Conservation (phyloP, 1,140 invertebrate genomes). For the Agrypnia vestita region DNA sequence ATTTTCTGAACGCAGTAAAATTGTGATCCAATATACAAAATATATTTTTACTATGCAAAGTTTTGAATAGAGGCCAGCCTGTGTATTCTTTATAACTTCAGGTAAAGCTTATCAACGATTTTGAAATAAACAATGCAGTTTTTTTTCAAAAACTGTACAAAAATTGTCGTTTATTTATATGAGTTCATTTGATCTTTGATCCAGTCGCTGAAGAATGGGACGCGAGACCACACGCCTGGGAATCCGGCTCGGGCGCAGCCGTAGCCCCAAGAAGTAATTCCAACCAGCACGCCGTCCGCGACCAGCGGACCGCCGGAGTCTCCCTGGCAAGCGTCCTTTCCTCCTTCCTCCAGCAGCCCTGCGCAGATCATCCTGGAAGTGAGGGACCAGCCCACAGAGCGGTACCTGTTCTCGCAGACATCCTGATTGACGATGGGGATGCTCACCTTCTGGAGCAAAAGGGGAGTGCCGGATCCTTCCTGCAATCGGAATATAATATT, state of each 20-base stretch:
- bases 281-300: conserved; percentile 61
- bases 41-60: too few species aligned
- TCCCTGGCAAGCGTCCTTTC: conserved; percentile 65
- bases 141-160: background rate
- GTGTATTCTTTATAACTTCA: too few species aligned
- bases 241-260: conserved; percentile 68
- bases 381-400: conserved; percentile 63
- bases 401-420: conserved; percentile 64
- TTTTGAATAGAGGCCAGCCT: too few species aligned
- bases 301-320: conserved; percentile 70
- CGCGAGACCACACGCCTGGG: conserved; percentile 74
- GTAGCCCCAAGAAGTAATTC: conserved; percentile 71
- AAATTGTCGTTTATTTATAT: background rate
- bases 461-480: background rate
- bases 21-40: too few species aligned
- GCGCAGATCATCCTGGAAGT: conserved; percentile 82
- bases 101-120: background rate
- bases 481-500: too few species aligned
- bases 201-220: conserved; percentile 63
- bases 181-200: conserved; percentile 49
- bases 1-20: too few species aligned
- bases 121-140: background rate
- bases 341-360: conserved; percentile 66
- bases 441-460: conserved; percentile 55
- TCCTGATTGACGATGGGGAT: conserved; percentile 67